Base-by-base conservation (phyloP, 2,113 vertebrate genomes). In the Myanophis thanlyinensis region DNA sequence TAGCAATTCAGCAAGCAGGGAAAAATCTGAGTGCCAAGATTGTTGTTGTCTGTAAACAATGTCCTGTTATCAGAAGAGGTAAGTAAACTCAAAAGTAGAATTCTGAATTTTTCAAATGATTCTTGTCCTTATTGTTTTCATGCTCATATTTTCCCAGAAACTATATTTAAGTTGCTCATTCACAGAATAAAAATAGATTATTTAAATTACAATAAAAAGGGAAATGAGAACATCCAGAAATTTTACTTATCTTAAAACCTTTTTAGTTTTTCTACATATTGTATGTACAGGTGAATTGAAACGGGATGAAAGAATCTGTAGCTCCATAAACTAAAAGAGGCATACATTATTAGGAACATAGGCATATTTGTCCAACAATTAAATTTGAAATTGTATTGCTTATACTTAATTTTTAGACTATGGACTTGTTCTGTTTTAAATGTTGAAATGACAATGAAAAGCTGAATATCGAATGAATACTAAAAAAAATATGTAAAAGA, bases 11-110 rank as follows among this genome's bases (percentile, higher is more conserved):
- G 91, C 99, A 99, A 96, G 99, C 99, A 0, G 99, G 99, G 94
- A 99, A 99, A 97, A 99, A 97, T 87, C 99, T 99, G 99, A 99
- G 99, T 94, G 98, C 98, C 96, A 99, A 98, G 96, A 97, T 99
- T 86, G 53, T 97, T 30, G 98, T 99, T 95, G 96, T 99, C 90
- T 99, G 99, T 97, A 99, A 98, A 97, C 99, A 99, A 95, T 99
- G 99, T 90, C 99, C 99, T 30, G 98, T 98, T 47, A 96, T 99
- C 97, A 98, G 98, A 95, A 98, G 99, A 98, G 99, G 99, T 99
- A 93, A 98, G 98, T 97, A 67, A 86, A 73, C 52, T 0, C 13
- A 86, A 84, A 84, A 48, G 62, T 53, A 22, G 52, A 62, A 89
- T 86, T 89, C 23, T 92, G 53, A 18, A 59, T 93, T 90, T 89